phyloP scores from a whole-genome alignment of 2,113 vertebrate species.

The Sturnira hondurensis region DNA sequence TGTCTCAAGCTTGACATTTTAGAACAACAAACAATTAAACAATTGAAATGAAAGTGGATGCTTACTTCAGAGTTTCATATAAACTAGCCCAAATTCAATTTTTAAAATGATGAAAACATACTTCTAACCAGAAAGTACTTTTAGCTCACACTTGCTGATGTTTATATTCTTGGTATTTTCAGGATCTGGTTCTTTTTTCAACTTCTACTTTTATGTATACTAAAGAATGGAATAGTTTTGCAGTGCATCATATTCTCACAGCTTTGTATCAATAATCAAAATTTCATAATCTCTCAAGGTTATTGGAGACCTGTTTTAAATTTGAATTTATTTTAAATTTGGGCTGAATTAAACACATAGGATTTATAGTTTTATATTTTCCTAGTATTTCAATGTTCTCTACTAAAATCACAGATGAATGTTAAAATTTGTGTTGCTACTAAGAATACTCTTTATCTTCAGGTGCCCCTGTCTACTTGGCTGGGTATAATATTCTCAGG shows the following conservation, averaged over 20 bases:
- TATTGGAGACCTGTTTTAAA: not conserved
- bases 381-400: not conserved
- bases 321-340: conserved; percentile 7
- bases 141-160: not conserved
- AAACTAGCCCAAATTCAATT: not conserved
- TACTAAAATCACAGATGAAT: not conserved
- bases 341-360: not conserved
- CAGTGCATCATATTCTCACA: not conserved
- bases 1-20: not conserved
- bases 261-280: not conserved
- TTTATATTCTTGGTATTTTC: not conserved
- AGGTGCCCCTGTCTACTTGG: not conserved
- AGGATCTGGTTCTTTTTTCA: not conserved
- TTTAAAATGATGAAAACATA: not conserved
- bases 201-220: not conserved
- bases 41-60: not conserved
- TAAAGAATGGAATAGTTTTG: not conserved
- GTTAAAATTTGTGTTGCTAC: not conserved
- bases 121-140: not conserved
- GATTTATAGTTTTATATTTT: not conserved
- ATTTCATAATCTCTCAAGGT: not conserved
- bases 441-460: not conserved
- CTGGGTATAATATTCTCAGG: conserved; percentile 21
- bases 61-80: not conserved
- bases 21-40: not conserved